Percentiles rank a stretch among this genome's conserved stretches.
These are phyloP conservation scores for Anoncus sp. DNA, from an alignment of 2,888 invertebrate genomes.

Conservation along the genomic window DNA sequence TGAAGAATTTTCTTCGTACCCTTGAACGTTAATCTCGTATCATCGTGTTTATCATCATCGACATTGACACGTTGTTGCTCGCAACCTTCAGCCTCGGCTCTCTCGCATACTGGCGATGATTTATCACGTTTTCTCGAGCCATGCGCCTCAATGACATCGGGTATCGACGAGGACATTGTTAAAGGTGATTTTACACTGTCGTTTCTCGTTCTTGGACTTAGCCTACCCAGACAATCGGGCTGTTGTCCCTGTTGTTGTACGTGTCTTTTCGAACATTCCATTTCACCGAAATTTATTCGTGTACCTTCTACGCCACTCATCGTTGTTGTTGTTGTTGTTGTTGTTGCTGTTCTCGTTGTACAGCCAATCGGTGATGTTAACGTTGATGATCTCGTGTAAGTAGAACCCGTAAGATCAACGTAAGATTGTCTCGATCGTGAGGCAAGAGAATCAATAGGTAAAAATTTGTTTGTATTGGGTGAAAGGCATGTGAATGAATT, in stretches of 20 bases:
- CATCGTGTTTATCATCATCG: slow-evolving; percentile 74
- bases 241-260: slow-evolving; percentile 52
- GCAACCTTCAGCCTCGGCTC: slow-evolving; percentile 81
- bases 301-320: too few species aligned
- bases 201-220: slow-evolving; percentile 68
- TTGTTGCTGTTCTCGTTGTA: background rate
- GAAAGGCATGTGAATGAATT: slow-evolving; percentile 54
- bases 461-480: slow-evolving; percentile 57
- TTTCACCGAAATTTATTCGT: background rate
- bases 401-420: slow-evolving; percentile 64
- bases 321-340: too few species aligned
- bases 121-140: slow-evolving; percentile 59
- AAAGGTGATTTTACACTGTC: slow-evolving; percentile 67
- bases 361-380: slow-evolving; percentile 39
- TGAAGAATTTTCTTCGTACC: slow-evolving; percentile 74
- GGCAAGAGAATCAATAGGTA: slow-evolving; percentile 62
- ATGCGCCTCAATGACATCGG: slow-evolving; percentile 77
- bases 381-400: slow-evolving; percentile 52
- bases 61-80: too few species aligned
- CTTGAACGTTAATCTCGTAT: slow-evolving; percentile 74
- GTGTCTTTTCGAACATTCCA: slow-evolving; percentile 1
- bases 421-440: slow-evolving; percentile 60
- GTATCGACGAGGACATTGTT: slow-evolving; percentile 71
- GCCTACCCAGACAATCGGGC: slow-evolving; percentile 70
- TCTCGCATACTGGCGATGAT: slow-evolving; percentile 74